A percentile compares a stretch with the other conserved stretches of the same genome.
Conservation (phyloP, 1,140 invertebrate species). For the Branchinecta lindahli region DNA sequence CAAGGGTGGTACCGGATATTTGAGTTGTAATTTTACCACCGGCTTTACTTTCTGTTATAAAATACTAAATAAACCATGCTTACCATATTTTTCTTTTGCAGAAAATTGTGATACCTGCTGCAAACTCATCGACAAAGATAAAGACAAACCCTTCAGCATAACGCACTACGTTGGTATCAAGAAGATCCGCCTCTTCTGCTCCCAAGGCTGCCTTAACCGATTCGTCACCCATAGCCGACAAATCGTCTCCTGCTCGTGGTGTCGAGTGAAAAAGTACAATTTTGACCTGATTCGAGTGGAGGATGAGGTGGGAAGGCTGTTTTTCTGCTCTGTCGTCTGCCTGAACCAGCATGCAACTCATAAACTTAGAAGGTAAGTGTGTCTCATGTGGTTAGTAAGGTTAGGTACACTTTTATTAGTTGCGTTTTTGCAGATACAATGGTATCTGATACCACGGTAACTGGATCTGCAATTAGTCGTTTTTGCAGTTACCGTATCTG, state of each 20-base stretch:
- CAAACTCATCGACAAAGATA: neutral
- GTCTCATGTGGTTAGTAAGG: no score
- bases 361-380: neutral
- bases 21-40: no score
- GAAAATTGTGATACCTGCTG: conserved; percentile 5
- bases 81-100: neutral
- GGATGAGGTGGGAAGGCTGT: neutral
- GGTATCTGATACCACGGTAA: no score
- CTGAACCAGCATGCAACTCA: neutral
- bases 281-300: neutral
- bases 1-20: no score
- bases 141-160: neutral
- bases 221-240: neutral
- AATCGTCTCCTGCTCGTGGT: neutral
- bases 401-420: no score
- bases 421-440: no score
- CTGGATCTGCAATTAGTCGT: no score
- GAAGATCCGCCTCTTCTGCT: neutral
- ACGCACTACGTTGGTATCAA: neutral
- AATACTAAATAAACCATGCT: no score
- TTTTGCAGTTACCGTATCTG: no score
- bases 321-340: neutral
- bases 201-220: neutral
- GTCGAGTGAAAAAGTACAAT: neutral
- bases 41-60: no score